Evolutionary conservation across 2,113 vertebrate species (phyloP).

Genomic region (Chaetops frenatus): DNA sequence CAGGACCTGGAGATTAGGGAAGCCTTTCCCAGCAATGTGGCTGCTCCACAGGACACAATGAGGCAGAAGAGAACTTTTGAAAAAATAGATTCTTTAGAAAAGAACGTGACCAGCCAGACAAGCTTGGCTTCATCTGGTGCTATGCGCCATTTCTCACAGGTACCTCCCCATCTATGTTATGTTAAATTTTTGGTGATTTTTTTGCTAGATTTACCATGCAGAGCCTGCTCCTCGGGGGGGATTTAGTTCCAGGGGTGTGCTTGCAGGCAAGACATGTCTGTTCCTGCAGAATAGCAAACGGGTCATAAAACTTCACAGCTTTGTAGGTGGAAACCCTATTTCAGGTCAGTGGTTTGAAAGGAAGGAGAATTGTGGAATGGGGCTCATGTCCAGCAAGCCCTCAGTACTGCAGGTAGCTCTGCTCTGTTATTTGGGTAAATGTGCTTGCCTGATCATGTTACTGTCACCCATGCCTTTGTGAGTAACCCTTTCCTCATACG

Average conservation of each 20-base stretch:
- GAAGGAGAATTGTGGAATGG: neutral
- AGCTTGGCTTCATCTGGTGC: conserved; percentile 75
- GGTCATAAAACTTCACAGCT: neutral
- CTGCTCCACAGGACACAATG: conserved; percentile 64
- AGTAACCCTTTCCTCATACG: neutral
- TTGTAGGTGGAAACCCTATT: neutral
- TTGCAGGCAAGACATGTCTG: rapidly evolving
- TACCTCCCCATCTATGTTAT: neutral
- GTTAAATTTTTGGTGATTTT: neutral
- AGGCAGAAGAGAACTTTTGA: conserved; percentile 89
- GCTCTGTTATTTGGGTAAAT: neutral
- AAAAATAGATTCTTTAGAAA: conserved; percentile 87
- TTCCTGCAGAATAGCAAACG: neutral
- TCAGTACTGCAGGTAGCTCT: neutral
- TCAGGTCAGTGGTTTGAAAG: neutral
- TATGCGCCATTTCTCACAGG: conserved; percentile 74
- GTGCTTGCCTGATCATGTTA: neutral
- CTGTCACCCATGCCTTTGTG: neutral
- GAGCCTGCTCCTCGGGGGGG: rapidly evolving
- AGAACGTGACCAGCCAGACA: conserved; percentile 76
- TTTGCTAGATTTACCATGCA: neutral
- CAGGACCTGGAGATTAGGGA: conserved; percentile 34
- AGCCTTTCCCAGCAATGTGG: conserved; percentile 23
- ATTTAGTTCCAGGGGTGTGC: neutral
- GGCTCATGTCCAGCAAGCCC: neutral